A percentile compares a stretch with the other conserved stretches of the same genome.
Conservation (phyloP, 2,113 vertebrate genomes). For the Trogon surrucura region DNA sequence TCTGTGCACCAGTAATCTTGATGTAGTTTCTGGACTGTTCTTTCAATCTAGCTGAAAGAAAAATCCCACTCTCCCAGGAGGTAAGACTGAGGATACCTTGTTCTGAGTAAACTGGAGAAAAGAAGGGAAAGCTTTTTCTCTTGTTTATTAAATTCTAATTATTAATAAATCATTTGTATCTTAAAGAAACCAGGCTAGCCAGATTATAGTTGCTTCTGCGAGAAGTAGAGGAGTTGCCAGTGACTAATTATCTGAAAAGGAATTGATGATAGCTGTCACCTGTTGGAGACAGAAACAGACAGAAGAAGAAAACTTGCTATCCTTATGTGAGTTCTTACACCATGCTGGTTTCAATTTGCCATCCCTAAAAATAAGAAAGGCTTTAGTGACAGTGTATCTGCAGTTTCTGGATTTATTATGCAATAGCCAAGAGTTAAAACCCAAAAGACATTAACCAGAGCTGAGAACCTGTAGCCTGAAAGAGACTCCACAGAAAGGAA, state of each 20-base stretch:
- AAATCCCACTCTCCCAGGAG: not conserved
- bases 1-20: not conserved
- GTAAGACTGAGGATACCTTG: not conserved
- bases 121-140: not conserved
- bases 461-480: not conserved
- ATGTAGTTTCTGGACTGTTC: not conserved
- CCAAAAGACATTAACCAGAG: not conserved
- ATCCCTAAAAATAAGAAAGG: not conserved
- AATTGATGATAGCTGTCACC: not conserved
- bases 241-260: not conserved
- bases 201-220: not conserved
- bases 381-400: not conserved
- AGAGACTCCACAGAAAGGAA: not conserved
- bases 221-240: not conserved
- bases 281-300: not conserved
- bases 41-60: not conserved
- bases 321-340: not conserved
- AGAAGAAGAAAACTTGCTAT: not conserved
- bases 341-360: not conserved
- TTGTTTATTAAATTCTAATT: not conserved
- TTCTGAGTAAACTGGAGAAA: not conserved
- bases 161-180: not conserved
- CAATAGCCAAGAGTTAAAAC: not conserved
- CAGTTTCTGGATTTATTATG: not conserved
- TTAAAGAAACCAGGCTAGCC: not conserved